These are phyloP conservation scores for Nysson spinosus DNA, from an alignment of 2,888 invertebrate genomes.

Conservation along the genomic window DNA sequence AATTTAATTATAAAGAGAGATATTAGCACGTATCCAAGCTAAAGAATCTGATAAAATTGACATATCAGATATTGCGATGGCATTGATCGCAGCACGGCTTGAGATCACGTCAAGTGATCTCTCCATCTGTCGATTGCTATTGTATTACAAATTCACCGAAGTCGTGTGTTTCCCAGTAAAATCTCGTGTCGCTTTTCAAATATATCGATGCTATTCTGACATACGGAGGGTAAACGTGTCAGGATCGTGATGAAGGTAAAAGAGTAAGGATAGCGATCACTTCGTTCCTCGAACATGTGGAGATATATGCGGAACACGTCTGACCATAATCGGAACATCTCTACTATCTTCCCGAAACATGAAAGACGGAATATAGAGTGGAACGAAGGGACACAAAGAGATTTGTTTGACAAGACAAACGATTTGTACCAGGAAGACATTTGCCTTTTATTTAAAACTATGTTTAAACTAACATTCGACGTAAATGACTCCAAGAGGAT, in stretches of 20 bases:
- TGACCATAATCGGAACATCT: constrained; percentile 48
- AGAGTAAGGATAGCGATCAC: constrained; percentile 24
- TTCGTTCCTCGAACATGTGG: constrained; percentile 20
- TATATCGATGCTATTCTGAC: constrained; percentile 8
- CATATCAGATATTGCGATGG: not conserved
- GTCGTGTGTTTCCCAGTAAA: constrained; percentile 13
- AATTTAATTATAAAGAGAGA: too few species aligned
- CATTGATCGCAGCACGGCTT: constrained; percentile 3
- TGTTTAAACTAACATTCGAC: too few species aligned
- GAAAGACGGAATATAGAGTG: constrained; percentile 11
- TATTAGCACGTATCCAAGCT: too few species aligned
- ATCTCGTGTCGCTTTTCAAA: constrained; percentile 25
- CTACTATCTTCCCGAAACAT: constrained; percentile 31
- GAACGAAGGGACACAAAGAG: constrained; percentile 14
- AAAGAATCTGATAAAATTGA: not conserved
- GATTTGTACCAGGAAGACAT: not conserved
- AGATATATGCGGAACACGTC: constrained; percentile 38
- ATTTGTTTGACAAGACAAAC: constrained; percentile 13
- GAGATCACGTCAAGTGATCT: constrained; percentile 8
- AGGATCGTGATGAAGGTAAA: constrained; percentile 32
- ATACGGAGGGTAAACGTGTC: constrained; percentile 20
- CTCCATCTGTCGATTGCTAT: constrained; percentile 28
- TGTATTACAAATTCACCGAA: constrained; percentile 33
- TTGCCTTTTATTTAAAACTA: constrained; percentile 13
- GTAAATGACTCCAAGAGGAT: too few species aligned